Evolutionary conservation across 1,140 invertebrate genomes (phyloP).

Genomic region (Heliconius hewitsoni): DNA sequence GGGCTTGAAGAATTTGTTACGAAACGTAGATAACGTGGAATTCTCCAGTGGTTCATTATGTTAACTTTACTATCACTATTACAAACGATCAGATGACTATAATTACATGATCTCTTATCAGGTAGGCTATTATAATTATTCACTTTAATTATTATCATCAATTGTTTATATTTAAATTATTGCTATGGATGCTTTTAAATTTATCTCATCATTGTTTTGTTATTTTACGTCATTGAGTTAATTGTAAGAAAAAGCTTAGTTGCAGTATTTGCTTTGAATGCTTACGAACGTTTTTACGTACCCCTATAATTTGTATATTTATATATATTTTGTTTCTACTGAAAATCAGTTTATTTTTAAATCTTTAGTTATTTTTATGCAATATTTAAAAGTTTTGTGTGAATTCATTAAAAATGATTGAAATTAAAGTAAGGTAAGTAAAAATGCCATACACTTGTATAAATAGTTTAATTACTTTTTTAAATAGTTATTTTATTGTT

Average conservation of each 20-base stretch:
- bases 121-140: slow-evolving; percentile 1
- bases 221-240: not conserved
- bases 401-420: not conserved
- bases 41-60: slow-evolving; percentile 36
- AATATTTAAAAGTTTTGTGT: no score
- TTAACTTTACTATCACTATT: slow-evolving; percentile 20
- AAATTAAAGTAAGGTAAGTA: slow-evolving; percentile 1
- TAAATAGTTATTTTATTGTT: no score
- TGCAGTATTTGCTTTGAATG: not conserved
- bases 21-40: slow-evolving; percentile 37
- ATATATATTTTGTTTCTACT: not conserved
- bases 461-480: no score
- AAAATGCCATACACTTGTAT: not conserved
- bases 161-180: slow-evolving; percentile 13
- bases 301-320: not conserved
- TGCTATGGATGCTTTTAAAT: not conserved
- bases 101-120: slow-evolving; percentile 13
- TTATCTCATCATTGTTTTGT: slow-evolving; percentile 1
- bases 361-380: no score
- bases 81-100: slow-evolving; percentile 25
- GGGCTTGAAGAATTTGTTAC: slow-evolving; percentile 39
- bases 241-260: not conserved
- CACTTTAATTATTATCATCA: not conserved
- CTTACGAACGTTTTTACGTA: not conserved
- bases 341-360: no score